Evolutionary conservation across 2,797 vertebrate species (phyloP).

Genomic region (Sus cebifrons): DNA sequence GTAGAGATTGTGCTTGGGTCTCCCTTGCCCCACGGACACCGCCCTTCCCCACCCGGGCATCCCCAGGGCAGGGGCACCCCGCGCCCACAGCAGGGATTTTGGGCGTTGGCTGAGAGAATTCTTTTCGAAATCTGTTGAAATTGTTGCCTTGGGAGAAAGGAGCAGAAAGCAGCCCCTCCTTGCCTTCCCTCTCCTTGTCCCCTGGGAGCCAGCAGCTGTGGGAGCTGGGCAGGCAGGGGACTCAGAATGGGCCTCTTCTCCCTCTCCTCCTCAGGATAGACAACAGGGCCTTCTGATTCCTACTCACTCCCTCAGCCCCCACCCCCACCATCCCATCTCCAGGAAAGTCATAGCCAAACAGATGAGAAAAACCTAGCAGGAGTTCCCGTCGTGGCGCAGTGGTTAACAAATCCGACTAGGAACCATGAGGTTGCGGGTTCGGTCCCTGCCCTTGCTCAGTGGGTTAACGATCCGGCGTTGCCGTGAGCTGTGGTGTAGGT

Average conservation of each 20-base stretch:
- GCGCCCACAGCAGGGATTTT: not conserved
- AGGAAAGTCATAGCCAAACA: not conserved
- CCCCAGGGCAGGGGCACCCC: not conserved
- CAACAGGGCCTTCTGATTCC: accelerated
- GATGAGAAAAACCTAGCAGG: too few relatives aligned
- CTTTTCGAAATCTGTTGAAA: not conserved
- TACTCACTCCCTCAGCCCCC: accelerated
- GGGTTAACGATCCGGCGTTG: too few relatives aligned
- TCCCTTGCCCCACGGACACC: not conserved
- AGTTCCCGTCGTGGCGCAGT: too few relatives aligned
- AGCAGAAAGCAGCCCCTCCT: not conserved
- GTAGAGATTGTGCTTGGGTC: accelerated
- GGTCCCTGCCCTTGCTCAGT: too few relatives aligned
- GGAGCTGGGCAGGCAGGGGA: too few relatives aligned
- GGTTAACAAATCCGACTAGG: too few relatives aligned
- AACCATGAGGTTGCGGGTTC: too few relatives aligned
- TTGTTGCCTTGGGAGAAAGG: too few relatives aligned
- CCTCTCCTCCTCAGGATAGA: not conserved
- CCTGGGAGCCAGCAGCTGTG: not conserved
- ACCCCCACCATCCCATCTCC: not conserved
- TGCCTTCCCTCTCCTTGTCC: too few relatives aligned
- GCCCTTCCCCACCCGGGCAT: not conserved
- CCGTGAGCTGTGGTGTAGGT: too few relatives aligned
- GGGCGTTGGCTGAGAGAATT: accelerated
- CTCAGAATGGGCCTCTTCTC: not conserved